Conservation (phyloP, 1,140 invertebrate genomes). For the Atta colombica region DNA sequence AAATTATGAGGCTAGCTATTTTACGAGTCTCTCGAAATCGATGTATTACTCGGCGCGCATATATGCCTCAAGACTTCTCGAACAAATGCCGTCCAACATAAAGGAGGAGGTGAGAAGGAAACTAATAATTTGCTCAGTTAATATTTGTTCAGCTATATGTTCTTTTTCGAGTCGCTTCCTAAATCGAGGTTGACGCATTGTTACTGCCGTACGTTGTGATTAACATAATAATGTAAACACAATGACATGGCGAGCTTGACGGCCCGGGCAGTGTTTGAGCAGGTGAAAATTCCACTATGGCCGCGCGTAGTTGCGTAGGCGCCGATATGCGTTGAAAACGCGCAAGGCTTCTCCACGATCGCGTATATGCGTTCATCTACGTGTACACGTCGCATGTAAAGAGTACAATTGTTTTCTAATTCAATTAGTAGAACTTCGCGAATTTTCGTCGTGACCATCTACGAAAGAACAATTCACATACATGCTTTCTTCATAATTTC, state of each 20-base stretch:
- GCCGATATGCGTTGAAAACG: slow-evolving; percentile 49
- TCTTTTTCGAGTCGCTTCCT: slow-evolving; percentile 84
- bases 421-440: slow-evolving; percentile 81
- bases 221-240: slow-evolving; percentile 87
- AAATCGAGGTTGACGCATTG: slow-evolving; percentile 86
- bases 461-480: neutral
- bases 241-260: slow-evolving; percentile 81
- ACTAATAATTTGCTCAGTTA: slow-evolving; percentile 83
- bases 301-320: slow-evolving; percentile 74
- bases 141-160: slow-evolving; percentile 82
- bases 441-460: slow-evolving; percentile 71
- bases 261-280: slow-evolving; percentile 83
- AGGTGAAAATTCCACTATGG: slow-evolving; percentile 84
- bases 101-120: slow-evolving; percentile 64
- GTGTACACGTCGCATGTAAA: slow-evolving; percentile 19
- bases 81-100: slow-evolving; percentile 54
- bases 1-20: slow-evolving; percentile 54
- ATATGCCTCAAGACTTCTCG: slow-evolving; percentile 30
- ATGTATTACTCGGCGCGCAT: slow-evolving; percentile 16
- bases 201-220: slow-evolving; percentile 83
- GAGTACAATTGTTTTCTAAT: slow-evolving; percentile 82
- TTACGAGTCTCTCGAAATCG: slow-evolving; percentile 35
- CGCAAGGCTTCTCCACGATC: slow-evolving; percentile 17
- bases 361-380: neutral
- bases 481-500: slow-evolving; percentile 22